Evolutionary conservation across 2,888 invertebrate genomes (phyloP), one percentile per base, ranked within the genome.

Genomic region (Eupeodes luniger): DNA sequence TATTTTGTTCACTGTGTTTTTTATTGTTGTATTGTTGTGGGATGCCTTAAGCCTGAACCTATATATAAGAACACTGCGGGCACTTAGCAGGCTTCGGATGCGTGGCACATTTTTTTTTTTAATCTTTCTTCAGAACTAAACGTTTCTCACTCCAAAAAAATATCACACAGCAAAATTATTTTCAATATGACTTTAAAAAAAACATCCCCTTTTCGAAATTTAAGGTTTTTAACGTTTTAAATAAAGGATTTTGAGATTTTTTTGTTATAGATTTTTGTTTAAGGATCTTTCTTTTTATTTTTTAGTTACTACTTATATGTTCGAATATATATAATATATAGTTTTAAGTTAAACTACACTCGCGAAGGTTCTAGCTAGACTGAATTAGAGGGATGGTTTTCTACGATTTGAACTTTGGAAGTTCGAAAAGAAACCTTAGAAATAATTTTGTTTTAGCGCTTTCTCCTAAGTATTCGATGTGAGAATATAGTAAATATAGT

Each of bases 321-420:
- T 27, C 27, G 27, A 27, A 34, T 5, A 57, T 57, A 7, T 57
- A 12, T 34, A 34, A 34, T 40, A 27, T 11, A 34, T 59, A 16
- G 16, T 57, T n/a, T 16, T 75, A 4, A 14, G 1, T 74, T 74
- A 81, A 72, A 87, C 77, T 81, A 81, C 90, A 89, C 85, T 89
- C 89, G 69, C 90, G 91, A 91, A 90, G 90, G 90, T 91, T 89
- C 90, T 89, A 90, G 91, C 91, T 91, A 90, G 89, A 92, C 92
- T 91, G 92, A 93, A 92, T 93, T 93, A 92, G 91, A 90, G 90
- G 90, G 91, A 91, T 91, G 90, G 87, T 91, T 91, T 90, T 91
- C 90, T 91, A 91, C 91, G 90, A 91, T 91, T 91, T 91, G 90
- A 91, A 91, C 91, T 91, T 91, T 91, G 89, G 86, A 91, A 90